A percentile compares a stretch with the other conserved stretches of the same genome.
phyloP scores from a whole-genome alignment of 2,888 invertebrate species.

The Tetragonula carbonaria region DNA sequence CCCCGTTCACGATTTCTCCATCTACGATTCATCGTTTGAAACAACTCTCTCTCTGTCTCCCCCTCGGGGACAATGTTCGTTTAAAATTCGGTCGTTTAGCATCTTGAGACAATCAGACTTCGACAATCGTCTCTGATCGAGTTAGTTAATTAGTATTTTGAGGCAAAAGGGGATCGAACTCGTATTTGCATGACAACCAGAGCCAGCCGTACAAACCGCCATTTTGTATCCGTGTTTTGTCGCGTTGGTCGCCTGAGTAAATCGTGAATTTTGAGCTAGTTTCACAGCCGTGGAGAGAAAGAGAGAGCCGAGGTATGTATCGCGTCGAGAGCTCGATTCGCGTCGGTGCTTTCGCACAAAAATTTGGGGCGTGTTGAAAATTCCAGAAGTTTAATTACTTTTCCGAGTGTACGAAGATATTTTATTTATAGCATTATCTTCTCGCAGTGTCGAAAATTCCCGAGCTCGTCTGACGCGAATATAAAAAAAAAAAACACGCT shows the following conservation, averaged over 20 bases:
- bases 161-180: neutral
- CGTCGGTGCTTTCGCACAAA: too few species aligned
- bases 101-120: conserved; percentile 3
- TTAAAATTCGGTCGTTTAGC: conserved; percentile 13
- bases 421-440: too few species aligned
- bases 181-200: conserved; percentile 18
- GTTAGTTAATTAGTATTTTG: conserved; percentile 21
- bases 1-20: neutral
- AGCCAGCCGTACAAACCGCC: neutral
- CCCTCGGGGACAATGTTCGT: neutral
- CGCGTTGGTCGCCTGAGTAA: neutral
- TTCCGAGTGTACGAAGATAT: too few species aligned
- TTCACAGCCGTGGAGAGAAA: neutral
- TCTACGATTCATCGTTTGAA: neutral
- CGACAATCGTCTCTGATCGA: neutral
- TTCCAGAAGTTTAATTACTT: too few species aligned
- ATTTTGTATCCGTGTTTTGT: neutral
- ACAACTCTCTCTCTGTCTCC: neutral
- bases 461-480: too few species aligned
- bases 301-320: neutral
- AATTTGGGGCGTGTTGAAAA: too few species aligned
- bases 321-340: neutral
- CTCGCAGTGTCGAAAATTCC: too few species aligned
- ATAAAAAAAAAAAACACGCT: too few species aligned
- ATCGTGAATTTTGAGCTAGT: conserved; percentile 1